Evolutionary conservation across 2,888 invertebrate genomes (phyloP).

Genomic region (Hofmannophila pseudospretella): DNA sequence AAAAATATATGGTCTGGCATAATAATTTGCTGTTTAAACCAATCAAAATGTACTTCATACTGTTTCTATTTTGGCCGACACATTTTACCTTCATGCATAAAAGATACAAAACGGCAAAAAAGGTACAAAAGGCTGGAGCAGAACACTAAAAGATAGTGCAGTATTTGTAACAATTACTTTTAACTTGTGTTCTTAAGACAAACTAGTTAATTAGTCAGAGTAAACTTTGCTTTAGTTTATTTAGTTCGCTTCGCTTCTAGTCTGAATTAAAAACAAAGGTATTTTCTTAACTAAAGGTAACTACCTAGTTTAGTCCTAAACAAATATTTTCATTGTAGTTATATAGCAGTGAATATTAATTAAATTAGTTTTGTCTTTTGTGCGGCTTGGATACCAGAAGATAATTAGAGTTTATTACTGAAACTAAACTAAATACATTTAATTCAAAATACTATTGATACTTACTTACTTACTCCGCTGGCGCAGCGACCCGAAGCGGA

Average conservation of each 20-base stretch:
- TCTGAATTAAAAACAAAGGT: not conserved
- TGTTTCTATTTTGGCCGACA: too few species aligned
- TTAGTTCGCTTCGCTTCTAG: conserved; percentile 1
- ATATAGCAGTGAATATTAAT: not conserved
- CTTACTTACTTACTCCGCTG: too few species aligned
- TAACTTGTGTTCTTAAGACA: conserved; percentile 26
- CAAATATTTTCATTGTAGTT: not conserved
- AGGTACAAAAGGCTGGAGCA: too few species aligned
- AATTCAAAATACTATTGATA: too few species aligned
- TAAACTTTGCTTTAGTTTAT: conserved; percentile 18
- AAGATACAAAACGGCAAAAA: too few species aligned
- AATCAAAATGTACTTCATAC: too few species aligned
- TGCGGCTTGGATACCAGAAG: too few species aligned
- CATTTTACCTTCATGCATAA: not conserved
- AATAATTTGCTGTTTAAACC: too few species aligned
- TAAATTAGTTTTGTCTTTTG: not conserved
- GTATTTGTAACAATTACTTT: conserved; percentile 33
- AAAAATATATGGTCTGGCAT: too few species aligned
- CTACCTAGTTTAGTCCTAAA: not conserved
- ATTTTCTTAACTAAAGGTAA: not conserved
- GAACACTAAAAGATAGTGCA: conserved; percentile 5
- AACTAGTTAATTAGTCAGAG: conserved; percentile 37
- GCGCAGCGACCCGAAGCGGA: too few species aligned
- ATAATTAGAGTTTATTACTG: too few species aligned
- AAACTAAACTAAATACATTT: too few species aligned